Conservation (phyloP, 2,797 vertebrate genomes). For the Muscicapa comitata region DNA sequence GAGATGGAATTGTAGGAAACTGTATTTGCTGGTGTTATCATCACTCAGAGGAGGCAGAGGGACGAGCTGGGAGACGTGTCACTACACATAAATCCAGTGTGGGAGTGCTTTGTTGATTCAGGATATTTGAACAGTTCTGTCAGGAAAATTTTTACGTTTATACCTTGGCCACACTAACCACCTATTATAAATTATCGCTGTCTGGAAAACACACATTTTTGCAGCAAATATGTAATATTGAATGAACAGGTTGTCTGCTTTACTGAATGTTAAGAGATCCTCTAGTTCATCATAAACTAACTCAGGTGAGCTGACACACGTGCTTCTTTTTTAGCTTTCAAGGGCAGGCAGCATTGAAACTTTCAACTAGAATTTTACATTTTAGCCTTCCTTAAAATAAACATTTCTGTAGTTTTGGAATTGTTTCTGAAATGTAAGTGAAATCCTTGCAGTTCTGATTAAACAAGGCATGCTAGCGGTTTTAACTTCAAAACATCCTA, state of each 20-base stretch:
- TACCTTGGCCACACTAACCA: neutral
- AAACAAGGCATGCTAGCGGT: neutral
- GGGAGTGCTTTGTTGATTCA: conserved; percentile 8
- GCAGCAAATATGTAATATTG: neutral
- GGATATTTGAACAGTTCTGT: neutral
- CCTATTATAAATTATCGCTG: neutral
- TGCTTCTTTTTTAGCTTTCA: neutral
- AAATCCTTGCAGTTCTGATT: neutral
- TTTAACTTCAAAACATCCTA: neutral
- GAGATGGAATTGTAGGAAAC: neutral
- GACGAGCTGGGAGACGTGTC: neutral
- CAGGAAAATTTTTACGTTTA: neutral
- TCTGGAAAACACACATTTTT: neutral
- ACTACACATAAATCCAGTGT: neutral
- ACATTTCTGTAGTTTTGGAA: neutral
- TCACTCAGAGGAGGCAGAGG: neutral
- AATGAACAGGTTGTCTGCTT: neutral
- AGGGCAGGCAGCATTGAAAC: neutral
- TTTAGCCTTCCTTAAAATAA: neutral
- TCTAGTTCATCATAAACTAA: neutral
- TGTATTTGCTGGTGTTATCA: neutral
- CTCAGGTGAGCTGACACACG: neutral
- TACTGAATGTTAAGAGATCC: neutral
- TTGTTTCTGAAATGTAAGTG: neutral
- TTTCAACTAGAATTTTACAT: neutral